A percentile compares a stretch with the other conserved stretches of the same genome.
These are phyloP conservation scores for Piprites chloris DNA, from an alignment of 2,113 vertebrate genomes.

Conservation along the genomic window DNA sequence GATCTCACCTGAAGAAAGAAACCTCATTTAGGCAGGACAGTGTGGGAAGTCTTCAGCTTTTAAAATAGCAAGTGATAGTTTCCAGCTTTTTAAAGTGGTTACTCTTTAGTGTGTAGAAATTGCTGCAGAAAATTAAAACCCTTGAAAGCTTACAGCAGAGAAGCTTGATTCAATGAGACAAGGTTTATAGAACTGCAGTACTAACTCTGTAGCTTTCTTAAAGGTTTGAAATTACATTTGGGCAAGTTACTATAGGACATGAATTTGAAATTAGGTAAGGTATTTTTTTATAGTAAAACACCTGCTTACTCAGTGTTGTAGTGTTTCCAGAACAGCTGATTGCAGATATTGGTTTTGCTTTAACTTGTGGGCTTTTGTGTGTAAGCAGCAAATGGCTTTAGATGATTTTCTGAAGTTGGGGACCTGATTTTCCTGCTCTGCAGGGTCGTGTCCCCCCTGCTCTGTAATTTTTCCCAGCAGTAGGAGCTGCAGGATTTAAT, in stretches of 20 bases:
- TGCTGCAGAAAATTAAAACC: constrained; percentile 49
- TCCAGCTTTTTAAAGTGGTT: constrained; percentile 5
- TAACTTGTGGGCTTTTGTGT: background rate
- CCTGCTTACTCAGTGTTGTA: background rate
- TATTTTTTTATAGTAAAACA: background rate
- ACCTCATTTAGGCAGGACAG: constrained; percentile 32
- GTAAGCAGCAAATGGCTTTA: background rate
- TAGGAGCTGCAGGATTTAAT: background rate
- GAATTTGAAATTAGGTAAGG: constrained; percentile 30
- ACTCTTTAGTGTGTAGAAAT: background rate
- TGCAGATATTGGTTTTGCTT: background rate
- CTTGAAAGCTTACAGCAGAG: constrained; percentile 18
- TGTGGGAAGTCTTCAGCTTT: constrained; percentile 23
- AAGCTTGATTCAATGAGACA: constrained; percentile 19
- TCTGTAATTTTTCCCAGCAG: background rate
- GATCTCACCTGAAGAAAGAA: background rate
- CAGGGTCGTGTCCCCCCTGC: background rate
- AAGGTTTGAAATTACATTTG: constrained; percentile 38
- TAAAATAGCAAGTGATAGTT: constrained; percentile 21
- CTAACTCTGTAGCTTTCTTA: background rate
- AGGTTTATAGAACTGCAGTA: constrained; percentile 23
- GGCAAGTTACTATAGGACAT: background rate
- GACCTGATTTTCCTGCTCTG: background rate
- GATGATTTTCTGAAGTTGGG: background rate
- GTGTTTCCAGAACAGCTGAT: constrained; percentile 1